Evolutionary conservation across 1,140 invertebrate species (phyloP).

Genomic region (Dendrolimus kikuchii): DNA sequence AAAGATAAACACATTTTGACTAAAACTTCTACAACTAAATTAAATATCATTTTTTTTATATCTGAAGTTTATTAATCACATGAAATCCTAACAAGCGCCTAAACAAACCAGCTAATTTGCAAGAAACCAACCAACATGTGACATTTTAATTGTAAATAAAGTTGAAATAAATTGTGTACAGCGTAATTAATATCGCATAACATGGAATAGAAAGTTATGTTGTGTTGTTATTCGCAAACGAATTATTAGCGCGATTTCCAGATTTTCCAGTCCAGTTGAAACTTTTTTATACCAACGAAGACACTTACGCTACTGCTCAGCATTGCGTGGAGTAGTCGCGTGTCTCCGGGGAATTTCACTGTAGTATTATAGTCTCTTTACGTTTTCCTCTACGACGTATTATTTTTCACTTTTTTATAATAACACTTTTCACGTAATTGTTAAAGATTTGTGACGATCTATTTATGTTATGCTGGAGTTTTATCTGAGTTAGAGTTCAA

Average conservation of each 20-base stretch:
- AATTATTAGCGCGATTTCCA: constrained; percentile 40
- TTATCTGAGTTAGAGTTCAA: too few relatives aligned
- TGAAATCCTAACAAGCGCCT: too few relatives aligned
- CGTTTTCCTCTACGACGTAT: constrained; percentile 20
- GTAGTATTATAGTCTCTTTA: constrained; percentile 12
- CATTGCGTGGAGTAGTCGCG: constrained; percentile 38
- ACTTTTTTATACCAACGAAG: constrained; percentile 32
- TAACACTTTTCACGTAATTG: too few relatives aligned
- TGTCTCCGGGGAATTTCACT: constrained; percentile 30
- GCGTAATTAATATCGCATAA: constrained; percentile 38
- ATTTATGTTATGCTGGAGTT: too few relatives aligned
- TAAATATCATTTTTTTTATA: too few relatives aligned
- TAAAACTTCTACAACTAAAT: too few relatives aligned
- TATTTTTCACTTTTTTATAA: too few relatives aligned
- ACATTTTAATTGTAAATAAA: constrained; percentile 4
- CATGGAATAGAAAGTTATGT: constrained; percentile 36
- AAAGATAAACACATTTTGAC: too few relatives aligned
- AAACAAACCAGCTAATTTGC: too few relatives aligned
- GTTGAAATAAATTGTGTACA: constrained; percentile 9
- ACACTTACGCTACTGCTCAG: constrained; percentile 37
- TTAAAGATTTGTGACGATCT: too few relatives aligned
- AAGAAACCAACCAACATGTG: too few relatives aligned
- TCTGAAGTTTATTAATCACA: too few relatives aligned
- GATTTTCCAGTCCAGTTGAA: constrained; percentile 37
- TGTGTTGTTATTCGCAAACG: constrained; percentile 34